Evolutionary conservation across 2,888 invertebrate species (phyloP).

Genomic region (Spialia ferax): DNA sequence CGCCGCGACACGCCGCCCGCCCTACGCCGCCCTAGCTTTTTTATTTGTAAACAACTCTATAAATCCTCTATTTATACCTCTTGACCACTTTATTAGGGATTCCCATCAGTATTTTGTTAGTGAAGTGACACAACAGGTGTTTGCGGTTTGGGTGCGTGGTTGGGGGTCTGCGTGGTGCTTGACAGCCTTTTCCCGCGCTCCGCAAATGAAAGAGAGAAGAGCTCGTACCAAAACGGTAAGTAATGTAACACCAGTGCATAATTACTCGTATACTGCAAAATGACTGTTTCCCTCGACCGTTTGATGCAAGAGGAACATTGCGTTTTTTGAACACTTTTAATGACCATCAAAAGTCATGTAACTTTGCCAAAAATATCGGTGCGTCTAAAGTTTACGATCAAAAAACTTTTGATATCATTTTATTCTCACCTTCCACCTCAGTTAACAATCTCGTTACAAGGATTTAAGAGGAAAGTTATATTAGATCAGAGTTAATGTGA

Average conservation of each 20-base stretch:
- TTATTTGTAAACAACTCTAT: slow-evolving; percentile 57
- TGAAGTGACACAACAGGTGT: slow-evolving; percentile 40
- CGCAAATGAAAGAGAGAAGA: slow-evolving; percentile 18
- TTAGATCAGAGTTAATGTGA: too few relatives aligned
- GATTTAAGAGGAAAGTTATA: too few relatives aligned
- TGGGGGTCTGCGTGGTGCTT: neutral
- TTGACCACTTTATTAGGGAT: slow-evolving; percentile 29
- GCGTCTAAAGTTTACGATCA: neutral
- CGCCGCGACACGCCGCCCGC: slow-evolving; percentile 55
- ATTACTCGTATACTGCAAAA: slow-evolving; percentile 14
- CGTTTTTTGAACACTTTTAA: neutral
- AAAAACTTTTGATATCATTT: too few relatives aligned
- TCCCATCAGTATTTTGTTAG: slow-evolving; percentile 28
- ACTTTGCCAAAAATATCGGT: neutral
- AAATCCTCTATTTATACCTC: slow-evolving; percentile 48
- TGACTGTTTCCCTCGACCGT: neutral
- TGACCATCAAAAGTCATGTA: neutral
- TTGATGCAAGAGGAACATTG: neutral
- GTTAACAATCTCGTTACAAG: too few relatives aligned
- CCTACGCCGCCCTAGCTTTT: slow-evolving; percentile 53
- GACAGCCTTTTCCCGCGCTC: slow-evolving; percentile 32
- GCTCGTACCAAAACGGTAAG: slow-evolving; percentile 26
- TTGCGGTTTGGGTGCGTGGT: slow-evolving; percentile 17
- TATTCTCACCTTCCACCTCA: too few relatives aligned
- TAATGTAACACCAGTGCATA: slow-evolving; percentile 24